A percentile compares a stretch with the other conserved stretches of the same genome.
These are phyloP conservation scores for Drosophila pegasa DNA, from an alignment of 2,888 invertebrate genomes.

Conservation along the genomic window DNA sequence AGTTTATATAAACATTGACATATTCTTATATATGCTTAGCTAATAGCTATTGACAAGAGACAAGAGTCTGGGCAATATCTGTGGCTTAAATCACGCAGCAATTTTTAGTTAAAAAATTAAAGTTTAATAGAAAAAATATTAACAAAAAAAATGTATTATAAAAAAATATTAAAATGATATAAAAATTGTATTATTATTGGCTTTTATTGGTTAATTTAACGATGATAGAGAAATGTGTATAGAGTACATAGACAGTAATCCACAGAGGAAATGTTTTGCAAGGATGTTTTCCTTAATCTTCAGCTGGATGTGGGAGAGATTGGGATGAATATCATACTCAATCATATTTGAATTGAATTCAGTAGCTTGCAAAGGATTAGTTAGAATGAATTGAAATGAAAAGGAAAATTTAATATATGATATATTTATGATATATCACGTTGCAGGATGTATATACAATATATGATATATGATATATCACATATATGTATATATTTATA, in stretches of 20 bases:
- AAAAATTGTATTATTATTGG: background rate
- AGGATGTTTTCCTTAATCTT: background rate
- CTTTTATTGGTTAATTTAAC: background rate
- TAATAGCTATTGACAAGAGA: background rate
- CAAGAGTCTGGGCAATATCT: background rate
- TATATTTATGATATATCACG: too few relatives aligned
- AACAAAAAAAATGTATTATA: background rate
- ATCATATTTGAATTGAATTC: too few relatives aligned
- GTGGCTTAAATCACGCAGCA: background rate
- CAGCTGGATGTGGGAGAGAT: too few relatives aligned
- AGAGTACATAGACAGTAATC: too few relatives aligned
- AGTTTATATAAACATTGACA: background rate
- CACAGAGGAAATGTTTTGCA: background rate
- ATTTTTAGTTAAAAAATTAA: background rate
- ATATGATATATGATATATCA: too few relatives aligned
- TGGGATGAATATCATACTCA: too few relatives aligned
- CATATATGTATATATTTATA: too few relatives aligned
- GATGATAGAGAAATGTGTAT: background rate
- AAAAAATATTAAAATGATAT: slow-evolving; percentile 1
- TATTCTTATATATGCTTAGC: background rate
- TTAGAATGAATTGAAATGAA: too few relatives aligned
- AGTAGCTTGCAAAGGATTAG: too few relatives aligned
- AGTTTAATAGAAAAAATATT: background rate
- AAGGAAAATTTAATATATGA: too few relatives aligned
- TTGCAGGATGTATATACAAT: too few relatives aligned